phyloP scores from a whole-genome alignment of 2,888 invertebrate genomes.

The Norana najaformis region DNA sequence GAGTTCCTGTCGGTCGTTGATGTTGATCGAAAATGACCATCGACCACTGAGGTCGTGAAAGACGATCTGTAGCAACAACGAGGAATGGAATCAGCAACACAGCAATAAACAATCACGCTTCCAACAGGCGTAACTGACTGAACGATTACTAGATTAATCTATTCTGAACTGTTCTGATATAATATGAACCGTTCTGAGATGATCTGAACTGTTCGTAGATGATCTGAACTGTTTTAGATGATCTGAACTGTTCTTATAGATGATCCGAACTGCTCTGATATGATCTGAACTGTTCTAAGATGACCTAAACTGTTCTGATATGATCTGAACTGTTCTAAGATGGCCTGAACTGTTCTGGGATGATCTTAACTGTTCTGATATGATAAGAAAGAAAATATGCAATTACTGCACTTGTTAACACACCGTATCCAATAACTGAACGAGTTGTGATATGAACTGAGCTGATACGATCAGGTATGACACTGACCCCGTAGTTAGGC shows the following conservation, averaged over 20 bases:
- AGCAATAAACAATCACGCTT: not conserved
- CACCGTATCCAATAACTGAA: too few relatives aligned
- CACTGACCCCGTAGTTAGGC: too few relatives aligned
- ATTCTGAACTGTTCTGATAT: not conserved
- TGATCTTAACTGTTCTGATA: too few relatives aligned
- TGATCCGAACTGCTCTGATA: not conserved
- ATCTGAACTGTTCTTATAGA: not conserved
- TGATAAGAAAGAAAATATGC: too few relatives aligned
- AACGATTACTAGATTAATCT: not conserved
- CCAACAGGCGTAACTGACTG: not conserved
- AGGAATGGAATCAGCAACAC: not conserved
- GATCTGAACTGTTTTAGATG: not conserved
- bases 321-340: too few relatives aligned
- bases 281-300: not conserved
- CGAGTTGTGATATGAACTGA: too few relatives aligned
- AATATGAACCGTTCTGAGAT: too few relatives aligned
- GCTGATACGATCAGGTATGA: too few relatives aligned
- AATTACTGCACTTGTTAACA: too few relatives aligned
- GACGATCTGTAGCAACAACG: not conserved
- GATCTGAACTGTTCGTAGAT: not conserved
- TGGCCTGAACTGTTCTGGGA: too few relatives aligned
- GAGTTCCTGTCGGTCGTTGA: conserved; percentile 22
- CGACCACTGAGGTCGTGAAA: conserved; percentile 22
- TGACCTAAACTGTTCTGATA: not conserved
- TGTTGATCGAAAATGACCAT: conserved; percentile 17